Evolutionary conservation across 2,113 vertebrate genomes (phyloP).

Genomic region (Theristicus caerulescens): DNA sequence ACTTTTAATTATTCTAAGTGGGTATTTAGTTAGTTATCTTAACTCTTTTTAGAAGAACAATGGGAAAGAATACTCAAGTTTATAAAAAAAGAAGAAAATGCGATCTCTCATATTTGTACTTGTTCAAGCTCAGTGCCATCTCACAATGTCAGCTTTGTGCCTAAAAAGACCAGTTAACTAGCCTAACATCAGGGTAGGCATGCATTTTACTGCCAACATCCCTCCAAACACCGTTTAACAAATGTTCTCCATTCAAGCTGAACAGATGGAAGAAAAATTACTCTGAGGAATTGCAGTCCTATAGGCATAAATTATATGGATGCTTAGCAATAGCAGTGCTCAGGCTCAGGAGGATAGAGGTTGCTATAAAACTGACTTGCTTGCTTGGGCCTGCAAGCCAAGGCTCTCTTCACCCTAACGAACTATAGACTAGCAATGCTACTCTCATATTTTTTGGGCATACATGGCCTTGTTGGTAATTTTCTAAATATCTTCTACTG

Average conservation of each 20-base stretch:
- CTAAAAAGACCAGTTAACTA: constrained; percentile 20
- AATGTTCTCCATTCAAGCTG: constrained; percentile 27
- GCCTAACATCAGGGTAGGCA: background rate
- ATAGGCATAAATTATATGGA: constrained; percentile 23
- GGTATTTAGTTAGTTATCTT: background rate
- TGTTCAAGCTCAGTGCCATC: background rate
- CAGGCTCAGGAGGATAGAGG: background rate
- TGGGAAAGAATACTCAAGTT: constrained; percentile 6
- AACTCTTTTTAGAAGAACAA: background rate
- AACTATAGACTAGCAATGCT: background rate
- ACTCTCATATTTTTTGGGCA: background rate
- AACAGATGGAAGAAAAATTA: constrained; percentile 53
- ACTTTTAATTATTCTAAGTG: constrained; percentile 47
- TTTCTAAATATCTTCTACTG: background rate
- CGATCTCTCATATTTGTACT: background rate
- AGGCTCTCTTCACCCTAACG: background rate
- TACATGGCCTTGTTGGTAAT: background rate
- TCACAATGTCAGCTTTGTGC: constrained; percentile 47
- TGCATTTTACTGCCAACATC: constrained; percentile 3
- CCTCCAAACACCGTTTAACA: constrained; percentile 4
- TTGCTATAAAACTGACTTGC: background rate
- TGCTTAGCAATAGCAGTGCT: constrained; percentile 2
- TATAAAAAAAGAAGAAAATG: background rate
- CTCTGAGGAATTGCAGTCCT: background rate
- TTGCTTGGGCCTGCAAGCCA: background rate